These are phyloP conservation scores for Coluber constrictor DNA, from an alignment of 2,797 vertebrate genomes.

Conservation along the genomic window DNA sequence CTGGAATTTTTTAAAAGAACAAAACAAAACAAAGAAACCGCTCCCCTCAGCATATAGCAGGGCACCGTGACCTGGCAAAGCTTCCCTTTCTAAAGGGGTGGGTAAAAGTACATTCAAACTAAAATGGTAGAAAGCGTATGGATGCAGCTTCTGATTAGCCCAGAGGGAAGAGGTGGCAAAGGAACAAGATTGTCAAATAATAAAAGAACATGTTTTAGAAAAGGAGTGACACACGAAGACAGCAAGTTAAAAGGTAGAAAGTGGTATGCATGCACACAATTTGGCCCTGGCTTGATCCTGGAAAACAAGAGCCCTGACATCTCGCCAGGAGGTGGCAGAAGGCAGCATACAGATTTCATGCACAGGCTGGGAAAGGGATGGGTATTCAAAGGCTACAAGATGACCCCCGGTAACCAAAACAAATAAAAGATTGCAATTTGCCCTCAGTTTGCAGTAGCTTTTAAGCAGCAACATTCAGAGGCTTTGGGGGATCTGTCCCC, in stretches of 20 bases:
- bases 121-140: constrained; percentile 67
- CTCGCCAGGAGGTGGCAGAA: constrained; percentile 31
- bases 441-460: constrained; percentile 76
- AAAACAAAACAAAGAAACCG: constrained; percentile 81
- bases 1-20: constrained; percentile 82
- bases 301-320: constrained; percentile 11
- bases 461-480: constrained; percentile 78
- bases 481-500: constrained; percentile 64
- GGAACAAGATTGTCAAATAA: constrained; percentile 83
- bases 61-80: constrained; percentile 72
- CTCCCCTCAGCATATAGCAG: constrained; percentile 76
- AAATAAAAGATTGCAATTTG: constrained; percentile 72
- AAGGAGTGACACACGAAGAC: constrained; percentile 42
- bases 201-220: constrained; percentile 73
- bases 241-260: constrained; percentile 45
- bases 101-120: constrained; percentile 77
- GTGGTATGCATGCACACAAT: constrained; percentile 50
- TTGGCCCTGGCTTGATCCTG: constrained; percentile 45
- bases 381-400: constrained; percentile 61
- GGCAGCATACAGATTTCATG: constrained; percentile 18
- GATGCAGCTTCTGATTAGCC: constrained; percentile 67
- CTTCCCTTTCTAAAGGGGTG: constrained; percentile 58
- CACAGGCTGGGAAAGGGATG: constrained; percentile 29
- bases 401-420: constrained; percentile 66
- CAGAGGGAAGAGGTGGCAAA: constrained; percentile 13